Evolutionary conservation across 2,888 invertebrate genomes (phyloP), one percentile per base, ranked within the genome.

Genomic region (Idaea straminata): DNA sequence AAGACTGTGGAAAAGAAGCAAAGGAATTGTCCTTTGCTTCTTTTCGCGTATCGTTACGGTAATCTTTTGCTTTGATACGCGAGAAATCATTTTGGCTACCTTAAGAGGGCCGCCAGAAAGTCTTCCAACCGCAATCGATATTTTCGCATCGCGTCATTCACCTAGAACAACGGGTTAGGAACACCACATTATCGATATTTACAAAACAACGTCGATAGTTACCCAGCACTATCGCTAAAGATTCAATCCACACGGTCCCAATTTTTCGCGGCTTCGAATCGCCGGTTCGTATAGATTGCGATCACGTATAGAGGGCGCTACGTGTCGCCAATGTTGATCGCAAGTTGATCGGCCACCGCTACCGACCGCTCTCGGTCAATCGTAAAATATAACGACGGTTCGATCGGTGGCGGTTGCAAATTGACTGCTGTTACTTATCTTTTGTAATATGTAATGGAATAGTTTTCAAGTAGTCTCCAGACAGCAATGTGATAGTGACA

Each of bases 271-370:
- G 67, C 47, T 61, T 63, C 57, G 69, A 69, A 67, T 71, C 64
- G 69, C 62, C 64, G 63, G 57, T 66, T 65, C 64, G 60, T 73
- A 72, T 69, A 73, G 71, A 75, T 75, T 71, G 65, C 66, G 64
- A 62, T 66, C 74, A 74, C 75, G 75, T 75, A 73, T 67, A 72
- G 75, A 74, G 72, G 75, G 69, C 69, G 72, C 61, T 67, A 74
- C 75, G 75, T 75, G 75, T 59, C 10, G 15, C 15, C 61, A 34
- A n/a, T 62, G 35, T 36, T 16, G 71, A 58, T 59, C 69, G 47
- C 47, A 57, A 62, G 57, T 62, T 15, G 65, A 47, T 47, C 60
- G 67, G 57, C 68, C 70, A 61, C 25, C 25, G 25, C 25, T 25
- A 25, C 25, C 25, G 25, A 25, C 25, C 25, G 61, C 59, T 58